Evolutionary conservation across 2,113 vertebrate species (phyloP).

Genomic region (Oryzias woworae): DNA sequence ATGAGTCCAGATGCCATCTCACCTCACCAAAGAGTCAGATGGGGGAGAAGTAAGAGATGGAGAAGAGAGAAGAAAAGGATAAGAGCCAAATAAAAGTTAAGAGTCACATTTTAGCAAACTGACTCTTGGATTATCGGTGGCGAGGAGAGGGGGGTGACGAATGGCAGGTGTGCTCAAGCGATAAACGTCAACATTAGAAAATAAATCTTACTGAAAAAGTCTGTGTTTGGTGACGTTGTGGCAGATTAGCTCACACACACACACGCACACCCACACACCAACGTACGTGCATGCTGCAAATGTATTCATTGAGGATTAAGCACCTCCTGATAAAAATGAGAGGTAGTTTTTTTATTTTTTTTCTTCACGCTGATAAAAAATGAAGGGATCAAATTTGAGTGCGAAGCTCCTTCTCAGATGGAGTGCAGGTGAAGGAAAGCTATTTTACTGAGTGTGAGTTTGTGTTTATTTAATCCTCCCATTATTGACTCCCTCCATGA

Average conservation of each 20-base stretch:
- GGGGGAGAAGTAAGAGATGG: constrained; percentile 11
- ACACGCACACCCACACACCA: constrained; percentile 21
- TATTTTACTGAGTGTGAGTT: constrained; percentile 38
- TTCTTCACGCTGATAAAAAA: constrained; percentile 26
- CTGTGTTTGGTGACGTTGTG: constrained; percentile 63
- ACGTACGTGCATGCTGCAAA: constrained; percentile 42
- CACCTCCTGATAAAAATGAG: constrained; percentile 50
- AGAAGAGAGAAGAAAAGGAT: not conserved
- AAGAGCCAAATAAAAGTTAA: constrained; percentile 33
- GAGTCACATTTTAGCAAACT: constrained; percentile 72
- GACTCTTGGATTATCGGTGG: constrained; percentile 75
- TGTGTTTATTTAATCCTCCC: constrained; percentile 63
- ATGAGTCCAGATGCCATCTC: constrained; percentile 38
- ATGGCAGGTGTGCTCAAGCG: constrained; percentile 76
- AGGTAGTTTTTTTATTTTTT: constrained; percentile 33
- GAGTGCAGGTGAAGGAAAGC: constrained; percentile 42
- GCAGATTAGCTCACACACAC: constrained; percentile 48
- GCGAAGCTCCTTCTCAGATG: constrained; percentile 48
- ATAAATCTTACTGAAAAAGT: constrained; percentile 82
- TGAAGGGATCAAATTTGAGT: constrained; percentile 57
- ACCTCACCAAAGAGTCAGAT: constrained; percentile 27
- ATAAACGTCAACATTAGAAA: constrained; percentile 85
- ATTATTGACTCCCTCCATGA: constrained; percentile 58
- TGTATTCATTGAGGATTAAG: constrained; percentile 74
- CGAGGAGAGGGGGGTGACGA: constrained; percentile 62